Percentiles rank a stretch among this genome's conserved stretches.
Conservation (phyloP, 2,797 vertebrate species). For the Enteromius unitaeniatus region DNA sequence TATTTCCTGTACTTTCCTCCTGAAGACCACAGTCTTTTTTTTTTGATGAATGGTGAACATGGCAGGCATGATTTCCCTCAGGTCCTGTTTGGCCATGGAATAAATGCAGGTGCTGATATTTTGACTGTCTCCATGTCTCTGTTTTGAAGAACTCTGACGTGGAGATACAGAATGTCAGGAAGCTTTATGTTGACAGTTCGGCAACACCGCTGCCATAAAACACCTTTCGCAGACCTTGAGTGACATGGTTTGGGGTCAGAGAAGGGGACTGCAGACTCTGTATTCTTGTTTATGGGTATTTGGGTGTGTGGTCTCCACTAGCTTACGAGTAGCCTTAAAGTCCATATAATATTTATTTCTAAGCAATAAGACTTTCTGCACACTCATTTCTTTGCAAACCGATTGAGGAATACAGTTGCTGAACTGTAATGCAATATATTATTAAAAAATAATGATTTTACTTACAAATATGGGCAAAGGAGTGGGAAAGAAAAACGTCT, state of each 20-base stretch:
- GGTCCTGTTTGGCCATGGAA: slow-evolving; percentile 34
- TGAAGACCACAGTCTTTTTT: slow-evolving; percentile 3
- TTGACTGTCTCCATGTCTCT: slow-evolving; percentile 18
- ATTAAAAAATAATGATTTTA: background rate
- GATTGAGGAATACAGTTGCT: background rate
- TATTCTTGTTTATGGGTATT: background rate
- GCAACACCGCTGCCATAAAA: slow-evolving; percentile 26
- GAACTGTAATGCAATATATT: background rate
- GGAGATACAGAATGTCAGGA: slow-evolving; percentile 1
- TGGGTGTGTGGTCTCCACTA: background rate
- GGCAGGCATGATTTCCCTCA: slow-evolving; percentile 33
- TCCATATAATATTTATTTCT: background rate
- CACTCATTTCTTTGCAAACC: background rate
- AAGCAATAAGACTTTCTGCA: slow-evolving; percentile 1
- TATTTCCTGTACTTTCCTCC: slow-evolving; percentile 20
- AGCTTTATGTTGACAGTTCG: background rate
- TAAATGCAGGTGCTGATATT: slow-evolving; percentile 41
- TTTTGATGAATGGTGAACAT: slow-evolving; percentile 42
- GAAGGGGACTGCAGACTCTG: background rate
- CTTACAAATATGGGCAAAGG: slow-evolving; percentile 1
- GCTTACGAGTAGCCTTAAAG: background rate
- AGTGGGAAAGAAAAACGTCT: background rate
- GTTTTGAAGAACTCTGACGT: background rate
- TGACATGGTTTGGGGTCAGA: background rate
- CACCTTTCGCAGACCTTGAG: background rate